Evolutionary conservation across 2,888 invertebrate genomes (phyloP), one percentile per base, ranked within the genome.

Genomic region (Lacanobia wlatinum): DNA sequence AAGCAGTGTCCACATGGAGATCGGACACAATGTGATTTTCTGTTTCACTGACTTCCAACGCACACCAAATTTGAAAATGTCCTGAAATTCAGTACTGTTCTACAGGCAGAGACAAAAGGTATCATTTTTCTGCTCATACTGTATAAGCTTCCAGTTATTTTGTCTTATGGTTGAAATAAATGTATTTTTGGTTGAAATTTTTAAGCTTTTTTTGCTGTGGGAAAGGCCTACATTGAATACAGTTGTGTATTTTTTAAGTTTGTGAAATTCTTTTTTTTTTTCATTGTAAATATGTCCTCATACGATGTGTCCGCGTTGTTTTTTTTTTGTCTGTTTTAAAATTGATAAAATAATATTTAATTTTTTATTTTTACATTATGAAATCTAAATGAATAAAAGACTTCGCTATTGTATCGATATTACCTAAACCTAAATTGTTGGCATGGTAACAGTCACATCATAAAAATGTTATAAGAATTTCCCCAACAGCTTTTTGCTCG

Each of bases 11-110:
- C 81, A 73, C 78, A 82, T 80, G 69, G 63, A 80, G 76, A 66
- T 78, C 56, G 73, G 46, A 83, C 76, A 85, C 83, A 84, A 86
- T 85, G 77, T 87, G 80, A 90, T 89, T 89, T 89, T 87, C 87
- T 83, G 50, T 83, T 59, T 68, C 84, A 85, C 78, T 83, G 87
- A 78, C 61, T 84, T 76, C 65, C 68, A 82, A 83, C 75, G 70
- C 76, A 75, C 62, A 61, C 79, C 68, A 73, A 75, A 80, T 87
- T 84, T 84, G 83, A 81, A 87, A 86, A 78, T 69, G 79, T 76
- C 76, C 80, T 85, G 73, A 82, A 83, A 85, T 84, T 82, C 78
- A 81, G 62, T 76, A 75, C 77, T 80, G 75, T 75, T 79, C n/a
- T 55, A 68, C 61, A 50, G 52, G n/a, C 10, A 18, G 16, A 85